phyloP scores from a whole-genome alignment of 1,140 invertebrate genomes.

The Nephotettix cincticeps region DNA sequence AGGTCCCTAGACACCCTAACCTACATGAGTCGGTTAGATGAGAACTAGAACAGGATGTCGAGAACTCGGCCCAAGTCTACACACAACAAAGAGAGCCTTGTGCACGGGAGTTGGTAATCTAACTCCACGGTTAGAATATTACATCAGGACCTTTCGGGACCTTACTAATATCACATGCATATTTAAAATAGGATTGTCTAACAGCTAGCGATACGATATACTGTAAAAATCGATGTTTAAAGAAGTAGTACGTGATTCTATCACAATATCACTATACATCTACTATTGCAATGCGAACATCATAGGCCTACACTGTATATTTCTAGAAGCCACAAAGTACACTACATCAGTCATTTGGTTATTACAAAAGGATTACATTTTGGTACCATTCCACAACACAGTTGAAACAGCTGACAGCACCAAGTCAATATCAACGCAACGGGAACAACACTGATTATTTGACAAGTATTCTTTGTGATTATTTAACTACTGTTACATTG shows the following conservation, averaged over 20 bases:
- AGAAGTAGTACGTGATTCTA: slow-evolving; percentile 17
- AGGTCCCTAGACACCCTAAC: too few relatives aligned
- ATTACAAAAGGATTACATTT: slow-evolving; percentile 20
- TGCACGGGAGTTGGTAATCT: slow-evolving; percentile 3
- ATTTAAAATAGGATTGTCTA: slow-evolving; percentile 30
- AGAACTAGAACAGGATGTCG: not conserved
- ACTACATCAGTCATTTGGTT: slow-evolving; percentile 28
- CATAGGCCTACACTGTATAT: slow-evolving; percentile 26
- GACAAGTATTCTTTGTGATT: too few relatives aligned
- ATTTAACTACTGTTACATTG: too few relatives aligned
- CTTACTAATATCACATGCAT: slow-evolving; percentile 27
- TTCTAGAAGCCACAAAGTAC: slow-evolving; percentile 26
- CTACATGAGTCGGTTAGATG: too few relatives aligned
- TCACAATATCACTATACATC: slow-evolving; percentile 22
- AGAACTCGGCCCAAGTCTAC: not conserved
- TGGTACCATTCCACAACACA: slow-evolving; percentile 19
- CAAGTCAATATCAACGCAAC: not conserved
- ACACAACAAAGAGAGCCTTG: slow-evolving; percentile 17
- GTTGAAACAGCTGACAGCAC: not conserved
- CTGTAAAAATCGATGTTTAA: slow-evolving; percentile 28
- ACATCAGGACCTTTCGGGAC: not conserved
- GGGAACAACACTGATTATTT: too few relatives aligned
- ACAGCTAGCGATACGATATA: slow-evolving; percentile 22
- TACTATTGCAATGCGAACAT: slow-evolving; percentile 26
- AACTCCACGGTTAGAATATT: slow-evolving; percentile 13